phyloP scores from a whole-genome alignment of 2,888 invertebrate species.

The Drosophila setosimentum region DNA sequence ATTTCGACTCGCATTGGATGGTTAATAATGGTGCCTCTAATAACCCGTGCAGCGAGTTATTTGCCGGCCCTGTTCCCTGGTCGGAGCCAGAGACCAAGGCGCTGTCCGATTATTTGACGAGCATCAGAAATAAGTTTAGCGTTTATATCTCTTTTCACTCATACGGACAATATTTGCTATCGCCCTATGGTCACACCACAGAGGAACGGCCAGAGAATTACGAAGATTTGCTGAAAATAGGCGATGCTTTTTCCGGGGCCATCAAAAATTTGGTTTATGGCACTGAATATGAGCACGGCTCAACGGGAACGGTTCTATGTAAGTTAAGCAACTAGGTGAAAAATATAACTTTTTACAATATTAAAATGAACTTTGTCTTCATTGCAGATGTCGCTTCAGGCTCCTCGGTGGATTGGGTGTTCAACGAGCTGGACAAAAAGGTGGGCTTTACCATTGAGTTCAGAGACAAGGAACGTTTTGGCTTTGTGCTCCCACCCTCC shows the following conservation, averaged over 20 bases:
- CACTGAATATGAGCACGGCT: conserved; percentile 86
- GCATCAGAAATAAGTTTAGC: conserved; percentile 84
- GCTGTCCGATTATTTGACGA: conserved; percentile 85
- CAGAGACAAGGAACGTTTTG: conserved; percentile 89
- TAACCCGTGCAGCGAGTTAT: conserved; percentile 85
- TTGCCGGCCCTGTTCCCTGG: conserved; percentile 86
- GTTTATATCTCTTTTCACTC: conserved; percentile 88
- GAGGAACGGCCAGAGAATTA: conserved; percentile 85
- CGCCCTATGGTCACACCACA: conserved; percentile 87
- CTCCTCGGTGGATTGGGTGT: conserved; percentile 86
- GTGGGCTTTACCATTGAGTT: conserved; percentile 87
- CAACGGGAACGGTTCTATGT: conserved; percentile 87
- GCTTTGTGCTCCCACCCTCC: conserved; percentile 89
- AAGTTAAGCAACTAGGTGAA: conserved; percentile 46
- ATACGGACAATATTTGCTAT: conserved; percentile 88
- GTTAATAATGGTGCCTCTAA: conserved; percentile 85
- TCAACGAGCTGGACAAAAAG: conserved; percentile 85
- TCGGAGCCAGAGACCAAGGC: conserved; percentile 87
- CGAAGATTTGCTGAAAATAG: conserved; percentile 85
- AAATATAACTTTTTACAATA: background rate
- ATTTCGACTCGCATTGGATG: conserved; percentile 83
- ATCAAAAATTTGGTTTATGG: conserved; percentile 85
- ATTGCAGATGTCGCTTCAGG: conserved; percentile 85
- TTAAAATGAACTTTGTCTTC: background rate
- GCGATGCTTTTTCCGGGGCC: conserved; percentile 86